Evolutionary conservation across 2,797 vertebrate species (phyloP), one percentile per base, ranked within the genome.

Genomic region (Sphaeramia orbicularis): DNA sequence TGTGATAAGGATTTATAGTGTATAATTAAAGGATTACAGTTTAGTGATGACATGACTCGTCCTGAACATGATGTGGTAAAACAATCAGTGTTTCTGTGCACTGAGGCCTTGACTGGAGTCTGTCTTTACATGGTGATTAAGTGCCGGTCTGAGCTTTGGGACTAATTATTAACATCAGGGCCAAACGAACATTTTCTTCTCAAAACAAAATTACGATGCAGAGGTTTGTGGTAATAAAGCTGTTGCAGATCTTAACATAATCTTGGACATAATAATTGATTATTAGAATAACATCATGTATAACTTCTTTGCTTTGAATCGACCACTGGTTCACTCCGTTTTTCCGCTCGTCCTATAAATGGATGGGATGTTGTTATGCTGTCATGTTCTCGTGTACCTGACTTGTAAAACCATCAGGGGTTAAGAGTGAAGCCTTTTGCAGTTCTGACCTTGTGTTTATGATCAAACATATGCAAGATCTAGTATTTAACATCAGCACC

Each of bases 1-100:
- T 12, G 53, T 19, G 19, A 45, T 2, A 27, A 16, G 3, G 58
- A 24, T 24, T 24, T 24, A 4, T 24, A 24, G 21, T 80, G 62
- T 62, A 58, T 68, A 77, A 82, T 71, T 6, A 1, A 56, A 47
- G 49, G 6, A 55, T 54, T 44, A 32, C 48, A 60, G 51, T 13
- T 52, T 44, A 57, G 16, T 6, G 7, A 37, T 62, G 16, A 21
- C 21, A 13, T 19, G 43, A 44, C 38, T 42, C 36, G 60, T 32
- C 51, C 55, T 65, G 62, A 72, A 55, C 16, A 9, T 7, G 48
- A 63, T 81, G 10, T 81, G 85, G 65, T 81, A 63, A 83, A 85
- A 52, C 67, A 1, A 77, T 81, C 52, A 78, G 16, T 3, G n/a
- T 45, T 64, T 36, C 54, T 59, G 47, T 47, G 30, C 56, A 67